These are phyloP conservation scores for Drosophila takahashii DNA, from an alignment of 1,140 invertebrate genomes.

Conservation along the genomic window DNA sequence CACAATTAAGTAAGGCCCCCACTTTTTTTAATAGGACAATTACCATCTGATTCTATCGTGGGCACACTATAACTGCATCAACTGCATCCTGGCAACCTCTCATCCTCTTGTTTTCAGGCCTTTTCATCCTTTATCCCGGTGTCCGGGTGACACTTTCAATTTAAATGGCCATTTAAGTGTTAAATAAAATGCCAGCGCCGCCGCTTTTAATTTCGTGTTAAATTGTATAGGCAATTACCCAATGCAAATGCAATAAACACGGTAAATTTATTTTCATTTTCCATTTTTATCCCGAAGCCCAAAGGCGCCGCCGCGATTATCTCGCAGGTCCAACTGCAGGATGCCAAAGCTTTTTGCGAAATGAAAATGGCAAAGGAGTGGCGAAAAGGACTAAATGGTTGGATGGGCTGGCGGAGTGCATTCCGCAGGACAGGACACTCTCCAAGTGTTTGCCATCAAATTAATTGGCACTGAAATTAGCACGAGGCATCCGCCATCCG, in stretches of 20 bases:
- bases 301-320: constrained; percentile 54
- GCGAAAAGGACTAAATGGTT: not conserved
- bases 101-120: not conserved
- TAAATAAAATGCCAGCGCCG: constrained; percentile 48
- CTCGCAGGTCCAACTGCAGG: constrained; percentile 4
- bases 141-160: constrained; percentile 53
- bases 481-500: constrained; percentile 45
- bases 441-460: constrained; percentile 79
- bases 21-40: constrained; percentile 8
- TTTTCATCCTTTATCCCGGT: constrained; percentile 27
- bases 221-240: constrained; percentile 80
- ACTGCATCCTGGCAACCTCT: not conserved
- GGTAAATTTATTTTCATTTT: constrained; percentile 76
- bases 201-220: constrained; percentile 75
- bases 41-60: constrained; percentile 6
- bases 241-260: constrained; percentile 78
- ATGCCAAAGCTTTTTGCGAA: constrained; percentile 72
- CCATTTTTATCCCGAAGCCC: constrained; percentile 21
- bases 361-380: constrained; percentile 52
- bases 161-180: constrained; percentile 79
- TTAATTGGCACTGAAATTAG: constrained; percentile 82
- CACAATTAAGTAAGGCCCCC: not conserved
- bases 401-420: not conserved
- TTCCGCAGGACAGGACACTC: constrained; percentile 15
- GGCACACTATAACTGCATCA: constrained; percentile 7